Evolutionary conservation across 2,888 invertebrate species (phyloP).

Genomic region (Mylabris sibirica): DNA sequence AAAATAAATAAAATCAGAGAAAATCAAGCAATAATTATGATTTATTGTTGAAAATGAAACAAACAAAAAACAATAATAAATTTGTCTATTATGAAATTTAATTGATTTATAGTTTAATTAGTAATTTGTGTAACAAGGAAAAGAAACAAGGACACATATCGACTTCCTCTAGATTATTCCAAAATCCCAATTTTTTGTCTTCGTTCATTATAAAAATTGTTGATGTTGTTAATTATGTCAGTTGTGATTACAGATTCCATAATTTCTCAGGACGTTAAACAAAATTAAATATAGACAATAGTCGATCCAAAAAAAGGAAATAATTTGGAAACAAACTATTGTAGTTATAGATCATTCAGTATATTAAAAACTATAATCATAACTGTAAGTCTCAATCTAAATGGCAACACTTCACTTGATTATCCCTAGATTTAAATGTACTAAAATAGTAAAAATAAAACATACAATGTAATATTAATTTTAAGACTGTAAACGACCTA

Average conservation of each 20-base stretch:
- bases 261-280: constrained; percentile 35
- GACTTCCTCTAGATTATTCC: neutral
- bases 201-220: neutral
- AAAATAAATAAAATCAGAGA: neutral
- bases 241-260: constrained; percentile 17
- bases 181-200: neutral
- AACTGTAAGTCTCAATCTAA: neutral
- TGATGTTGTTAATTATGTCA: neutral
- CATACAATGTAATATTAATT: neutral
- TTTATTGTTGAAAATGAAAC: neutral
- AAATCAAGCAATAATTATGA: constrained; percentile 4
- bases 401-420: no score
- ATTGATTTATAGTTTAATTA: constrained; percentile 1
- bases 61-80: neutral
- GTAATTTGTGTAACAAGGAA: neutral
- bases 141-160: neutral
- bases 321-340: neutral
- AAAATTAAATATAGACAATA: constrained; percentile 28
- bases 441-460: neutral
- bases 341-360: neutral
- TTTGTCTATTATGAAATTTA: constrained; percentile 2
- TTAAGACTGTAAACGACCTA: neutral
- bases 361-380: neutral
- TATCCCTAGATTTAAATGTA: neutral
- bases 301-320: constrained; percentile 21